Percentiles rank a stretch among this genome's conserved stretches.
Conservation (phyloP, 2,113 vertebrate species). For the Salvelinus fontinalis region DNA sequence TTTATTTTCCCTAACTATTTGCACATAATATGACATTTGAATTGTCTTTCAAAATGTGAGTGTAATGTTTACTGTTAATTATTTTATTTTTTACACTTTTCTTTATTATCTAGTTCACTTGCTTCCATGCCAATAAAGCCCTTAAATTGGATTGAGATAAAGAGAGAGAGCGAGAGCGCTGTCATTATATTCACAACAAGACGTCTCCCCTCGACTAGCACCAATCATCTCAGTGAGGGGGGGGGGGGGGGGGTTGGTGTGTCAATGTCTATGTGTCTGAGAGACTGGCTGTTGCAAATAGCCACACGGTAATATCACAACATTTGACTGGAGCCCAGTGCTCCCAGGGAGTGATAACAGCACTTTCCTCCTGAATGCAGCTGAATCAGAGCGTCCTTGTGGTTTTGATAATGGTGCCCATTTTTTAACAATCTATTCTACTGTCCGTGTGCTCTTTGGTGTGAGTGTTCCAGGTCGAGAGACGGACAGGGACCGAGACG, state of each 20-base stretch:
- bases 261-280: constrained; percentile 7
- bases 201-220: constrained; percentile 8
- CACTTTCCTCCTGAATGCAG: background rate
- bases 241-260: background rate
- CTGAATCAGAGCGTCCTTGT: background rate
- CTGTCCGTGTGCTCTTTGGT: background rate
- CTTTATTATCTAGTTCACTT: no score
- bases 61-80: no score
- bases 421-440: background rate
- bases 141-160: no score
- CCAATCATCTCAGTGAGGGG: constrained; percentile 24
- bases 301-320: background rate
- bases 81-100: no score
- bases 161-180: no score
- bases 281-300: background rate
- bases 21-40: no score
- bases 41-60: no score
- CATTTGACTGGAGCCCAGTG: background rate
- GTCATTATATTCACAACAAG: constrained; percentile 16
- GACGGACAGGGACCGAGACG: background rate
- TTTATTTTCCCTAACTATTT: no score
- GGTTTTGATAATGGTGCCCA: background rate
- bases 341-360: background rate
- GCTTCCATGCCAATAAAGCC: no score
- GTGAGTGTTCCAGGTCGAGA: background rate